Evolutionary conservation across 2,888 invertebrate genomes (phyloP), one percentile per base, ranked within the genome.

Genomic region (Nowickia ferox): DNA sequence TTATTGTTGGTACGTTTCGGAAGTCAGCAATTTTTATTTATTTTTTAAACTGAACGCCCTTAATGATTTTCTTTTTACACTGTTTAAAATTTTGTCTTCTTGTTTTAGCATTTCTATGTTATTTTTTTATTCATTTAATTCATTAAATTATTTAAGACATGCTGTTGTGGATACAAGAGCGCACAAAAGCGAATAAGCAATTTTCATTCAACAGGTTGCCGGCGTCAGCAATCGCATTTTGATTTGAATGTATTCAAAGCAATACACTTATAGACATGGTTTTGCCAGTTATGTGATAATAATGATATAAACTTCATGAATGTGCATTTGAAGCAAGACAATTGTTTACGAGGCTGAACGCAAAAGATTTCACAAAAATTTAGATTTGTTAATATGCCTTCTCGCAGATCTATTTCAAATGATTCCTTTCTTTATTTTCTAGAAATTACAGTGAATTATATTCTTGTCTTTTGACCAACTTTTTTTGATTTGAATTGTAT

Each of bases 121-220:
- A 3, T 30, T 30, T 30, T 30, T 59, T 42, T 19, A 19, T 46
- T 48, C 44, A 71, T 42, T 10, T 53, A 65, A 75, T 61, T 48
- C 78, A 79, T 63, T 71, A 44, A 71, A 63, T 63, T 63, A 63
- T 79, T 71, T 63, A 4, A 71, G 44, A 79, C 55, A 79, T 72
- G 55, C 65, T 55, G 22, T 44, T 63, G 46, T n/a, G 38, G n/a
- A 65, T 30, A 46, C 38, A 79, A 57, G 44, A 48, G 65, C 30
- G 30, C 55, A 22, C 65, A 48, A 55, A 38, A 72, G 40, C 63
- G 40, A 15, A 48, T 17, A 63, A 55, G 48, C 19, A 51, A 61
- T 69, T 65, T 66, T 66, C 19, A 66, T 76, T 46, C 76, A 72
- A n/a, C 17, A 46, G 38, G 71, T 22, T 72, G 65, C 40, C 40